Evolutionary conservation across 2,888 invertebrate genomes (phyloP), one percentile per base, ranked within the genome.

Genomic region (Netelia melanura): DNA sequence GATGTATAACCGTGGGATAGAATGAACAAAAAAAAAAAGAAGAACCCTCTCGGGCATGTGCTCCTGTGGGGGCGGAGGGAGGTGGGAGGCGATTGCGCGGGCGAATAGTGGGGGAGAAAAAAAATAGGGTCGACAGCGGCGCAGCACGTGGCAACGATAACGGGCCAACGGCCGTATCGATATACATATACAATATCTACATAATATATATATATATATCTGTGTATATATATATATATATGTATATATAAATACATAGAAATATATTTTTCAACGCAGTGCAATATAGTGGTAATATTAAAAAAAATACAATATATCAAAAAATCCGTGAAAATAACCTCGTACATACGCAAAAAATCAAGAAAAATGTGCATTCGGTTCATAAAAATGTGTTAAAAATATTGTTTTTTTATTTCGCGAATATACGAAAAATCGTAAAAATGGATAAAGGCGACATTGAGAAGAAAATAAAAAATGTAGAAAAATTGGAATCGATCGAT

Each of bases 91-190:
- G 71, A 68, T 76, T 81, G 80, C 76, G 77, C 81, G 23, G 65
- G 72, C 43, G 72, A 23, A 5, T 68, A 25, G 68, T 58, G 38
- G 77, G 79, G 25, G 67, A 74, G 71, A 75, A 83, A 86, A 86
- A 84, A 86, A 86, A 81, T 72, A 71, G 78, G 83, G 85, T 85
- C 85, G 85, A 78, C 83, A 72, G 71, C 79, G 68, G 81, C 81
- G 81, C 78, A 81, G 83, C 79, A 85, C 85, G 85, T 85, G 85
- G 75, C 78, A 71, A 79, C 75, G 65, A 78, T 84, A 79, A 78
- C 68, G 74, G 78, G 70, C 83, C 79, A 83, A 83, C 74, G 78
- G 74, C 68, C 78, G 72, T 71, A 79, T 38, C 67, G 78, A 62
- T 68, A 83, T 58, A 30, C 78, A 52, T 74, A 30, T 72, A 56